A percentile compares a stretch with the other conserved stretches of the same genome.
Conservation (phyloP, 2,113 vertebrate genomes). For the Rissa tridactyla region DNA sequence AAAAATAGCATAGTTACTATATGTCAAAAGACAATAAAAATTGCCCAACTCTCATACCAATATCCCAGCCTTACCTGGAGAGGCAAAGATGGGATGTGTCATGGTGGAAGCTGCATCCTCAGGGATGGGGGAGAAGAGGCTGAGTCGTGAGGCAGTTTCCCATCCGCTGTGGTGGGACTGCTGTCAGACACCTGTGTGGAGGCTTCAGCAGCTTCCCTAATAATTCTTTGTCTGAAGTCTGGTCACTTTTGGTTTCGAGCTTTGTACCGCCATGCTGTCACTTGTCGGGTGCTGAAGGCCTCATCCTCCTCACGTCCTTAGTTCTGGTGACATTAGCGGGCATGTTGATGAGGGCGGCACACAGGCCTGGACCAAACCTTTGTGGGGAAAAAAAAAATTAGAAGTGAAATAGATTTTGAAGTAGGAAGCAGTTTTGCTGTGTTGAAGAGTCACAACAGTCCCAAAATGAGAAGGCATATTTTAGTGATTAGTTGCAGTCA, state of each 20-base stretch:
- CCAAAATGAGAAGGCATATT: background rate
- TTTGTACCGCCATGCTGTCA: background rate
- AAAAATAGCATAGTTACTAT: background rate
- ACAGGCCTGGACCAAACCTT: background rate
- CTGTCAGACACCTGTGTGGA: background rate
- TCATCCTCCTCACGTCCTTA: background rate
- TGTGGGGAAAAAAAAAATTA: background rate
- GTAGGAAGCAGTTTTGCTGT: background rate
- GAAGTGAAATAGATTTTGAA: background rate
- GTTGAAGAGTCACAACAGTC: background rate
- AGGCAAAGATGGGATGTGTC: background rate
- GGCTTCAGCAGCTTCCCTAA: background rate
- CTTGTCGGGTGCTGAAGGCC: background rate
- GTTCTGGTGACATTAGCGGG: background rate
- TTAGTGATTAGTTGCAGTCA: slow-evolving; percentile 9
- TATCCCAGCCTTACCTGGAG: background rate
- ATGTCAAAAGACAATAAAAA: background rate
- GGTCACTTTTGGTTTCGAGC: background rate
- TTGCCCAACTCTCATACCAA: background rate
- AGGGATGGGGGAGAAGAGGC: background rate
- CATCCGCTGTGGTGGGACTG: background rate
- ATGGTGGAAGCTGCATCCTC: background rate
- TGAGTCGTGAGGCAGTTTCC: background rate
- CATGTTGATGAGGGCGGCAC: background rate
- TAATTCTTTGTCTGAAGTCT: background rate